Base-by-base conservation (phyloP, 2,888 invertebrate species). In the Eumerus sabulonum region DNA sequence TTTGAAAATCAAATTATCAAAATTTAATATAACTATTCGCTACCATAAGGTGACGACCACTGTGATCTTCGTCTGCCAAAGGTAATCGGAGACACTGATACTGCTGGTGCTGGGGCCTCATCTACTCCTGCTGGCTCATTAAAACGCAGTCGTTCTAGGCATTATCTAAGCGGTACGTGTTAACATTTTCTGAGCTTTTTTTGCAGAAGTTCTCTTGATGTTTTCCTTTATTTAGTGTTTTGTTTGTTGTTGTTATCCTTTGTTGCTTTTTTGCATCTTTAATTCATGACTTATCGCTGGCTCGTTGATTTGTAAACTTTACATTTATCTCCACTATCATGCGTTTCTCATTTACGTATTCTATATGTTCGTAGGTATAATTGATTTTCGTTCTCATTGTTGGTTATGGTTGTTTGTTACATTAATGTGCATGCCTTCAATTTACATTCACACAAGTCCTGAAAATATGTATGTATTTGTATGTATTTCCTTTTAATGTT, bases 111-210 rank as follows among this genome's bases (percentile, higher is more conserved):
- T 81, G 83, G 81, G 60, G 53, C 56, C 62, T 84, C 84, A 74
- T 86, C 88, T 64, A 84, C 86, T 59, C 86, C 86, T 82, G 85
- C 83, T 71, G 86, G 85, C 66, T 84, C 84, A 45, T 71, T 87
- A 42, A 88, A 87, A 83, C 86, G 87, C 60, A 82, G 85, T 59
- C 87, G 88, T 71, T 86, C 89, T 82, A 85, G 88, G 82, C 89
- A 89, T 84, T 89, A 89, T 85, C 85, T 89, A 79, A 89, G 87
- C 83, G 89, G 89, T 88, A 86, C 84, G 86, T 73, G 76, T 73
- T 77, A 14, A 82, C 40, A 62, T 53, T 70, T 42, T 50, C 53
- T 35, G 62, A 50, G 74, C 59, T 54, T 57, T 7, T 4, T 27
- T 7, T 4, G 7, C 7, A 53, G 50, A 48, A 19, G 50, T 60